Evolutionary conservation across 2,888 invertebrate species (phyloP), one percentile per base, ranked within the genome.

Genomic region (Aethes cnicana): DNA sequence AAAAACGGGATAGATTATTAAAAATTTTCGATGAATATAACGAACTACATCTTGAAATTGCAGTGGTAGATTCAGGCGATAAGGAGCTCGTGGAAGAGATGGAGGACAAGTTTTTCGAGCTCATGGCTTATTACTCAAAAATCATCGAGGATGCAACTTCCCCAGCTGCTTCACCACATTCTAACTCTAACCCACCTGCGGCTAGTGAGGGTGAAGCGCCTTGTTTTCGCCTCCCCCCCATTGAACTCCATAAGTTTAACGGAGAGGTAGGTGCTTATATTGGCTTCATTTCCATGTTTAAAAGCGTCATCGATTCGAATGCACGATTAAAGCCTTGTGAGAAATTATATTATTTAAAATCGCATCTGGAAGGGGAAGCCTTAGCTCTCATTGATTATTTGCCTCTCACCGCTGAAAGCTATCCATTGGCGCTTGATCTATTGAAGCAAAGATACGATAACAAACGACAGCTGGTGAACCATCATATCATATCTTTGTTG

Each of bases 261-360:
- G 39, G 25, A 4, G 14, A 16, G 16, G 16, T 25, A 17, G 18
- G 26, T 17, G 16, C 1, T 8, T 17, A 17, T 1, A 6, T 26
- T n/a, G 17, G 26, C 17, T 41, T 41, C 8, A 41, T 41, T 2
- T 5, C 25, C 1, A 4, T 41, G 8, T 37, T 37, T 21, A 23
- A 23, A 3, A 37, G 37, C 14, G 37, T 37, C 37, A 37, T 37
- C 8, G 16, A 26, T 9, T 6, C 14, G 1, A 17, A 41, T 16
- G n/a, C 5, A 1, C 25, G 16, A 41, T 26, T 41, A 17, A 26
- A 16, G n/a, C 16, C 16, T 3, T 41, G 39, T 14, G 39, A 41
- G 9, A 41, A 41, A 12, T 11, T 41, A 9, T 41, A 41, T 11
- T 41, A 41, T 9, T 41, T 41, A 26, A 41, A 26, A 17, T 26